A percentile compares a stretch with the other conserved stretches of the same genome.
Evolutionary conservation across 2,113 vertebrate genomes (phyloP).

Genomic region (Pangasianodon hypophthalmus): DNA sequence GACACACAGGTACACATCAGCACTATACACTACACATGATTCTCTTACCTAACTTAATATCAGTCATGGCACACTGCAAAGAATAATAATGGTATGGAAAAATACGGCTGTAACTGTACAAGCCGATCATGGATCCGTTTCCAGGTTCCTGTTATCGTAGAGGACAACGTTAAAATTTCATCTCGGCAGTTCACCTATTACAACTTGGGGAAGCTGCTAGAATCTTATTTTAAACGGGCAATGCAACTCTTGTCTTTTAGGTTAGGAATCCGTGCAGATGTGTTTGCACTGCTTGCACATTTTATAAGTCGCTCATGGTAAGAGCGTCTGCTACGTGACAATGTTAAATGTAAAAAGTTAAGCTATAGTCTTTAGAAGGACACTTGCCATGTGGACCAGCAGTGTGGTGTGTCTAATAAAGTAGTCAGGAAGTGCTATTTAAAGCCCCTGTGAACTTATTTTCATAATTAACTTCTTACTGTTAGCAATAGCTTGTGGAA

Average conservation of each 20-base stretch:
- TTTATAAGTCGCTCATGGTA: background rate
- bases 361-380: background rate
- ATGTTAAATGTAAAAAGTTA: background rate
- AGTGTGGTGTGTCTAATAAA: background rate
- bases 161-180: background rate
- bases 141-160: background rate
- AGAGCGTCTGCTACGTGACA: background rate
- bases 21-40: background rate
- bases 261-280: background rate
- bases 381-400: background rate
- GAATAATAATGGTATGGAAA: background rate
- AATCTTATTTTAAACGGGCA: background rate
- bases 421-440: background rate
- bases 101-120: background rate
- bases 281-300: background rate
- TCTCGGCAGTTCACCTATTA: background rate
- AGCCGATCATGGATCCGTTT: background rate
- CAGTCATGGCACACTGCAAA: background rate
- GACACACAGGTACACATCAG: slow-evolving; percentile 9
- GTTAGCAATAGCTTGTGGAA: background rate
- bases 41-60: background rate
- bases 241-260: background rate
- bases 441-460: background rate
- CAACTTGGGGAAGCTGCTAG: background rate
- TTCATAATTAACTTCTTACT: background rate